These are phyloP conservation scores for Plagiodera versicolora DNA, from an alignment of 2,888 invertebrate genomes.

Conservation along the genomic window DNA sequence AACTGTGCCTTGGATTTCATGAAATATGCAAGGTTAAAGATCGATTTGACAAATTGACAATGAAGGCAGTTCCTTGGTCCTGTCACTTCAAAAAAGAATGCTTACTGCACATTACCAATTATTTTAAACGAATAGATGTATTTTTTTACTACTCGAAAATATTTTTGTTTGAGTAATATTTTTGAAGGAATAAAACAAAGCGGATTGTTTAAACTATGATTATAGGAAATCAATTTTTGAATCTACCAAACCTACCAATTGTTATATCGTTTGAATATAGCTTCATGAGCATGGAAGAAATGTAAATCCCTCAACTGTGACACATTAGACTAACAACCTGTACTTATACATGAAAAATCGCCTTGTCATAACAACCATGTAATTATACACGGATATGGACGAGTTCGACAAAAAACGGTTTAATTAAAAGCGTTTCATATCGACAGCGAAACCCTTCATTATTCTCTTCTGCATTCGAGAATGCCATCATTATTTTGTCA, in stretches of 20 bases:
- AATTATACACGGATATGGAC: conserved; percentile 16
- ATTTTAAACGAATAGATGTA: no score
- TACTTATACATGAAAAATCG: conserved; percentile 17
- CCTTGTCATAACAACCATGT: conserved; percentile 19
- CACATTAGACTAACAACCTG: conserved; percentile 16
- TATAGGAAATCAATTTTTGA: no score
- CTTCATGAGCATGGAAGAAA: not conserved
- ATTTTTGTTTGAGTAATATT: no score
- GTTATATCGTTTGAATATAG: no score
- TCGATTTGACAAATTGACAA: not conserved
- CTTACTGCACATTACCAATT: no score
- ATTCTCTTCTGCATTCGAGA: conserved; percentile 22
- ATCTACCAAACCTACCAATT: no score
- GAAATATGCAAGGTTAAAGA: not conserved
- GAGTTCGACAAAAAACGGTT: conserved; percentile 19
- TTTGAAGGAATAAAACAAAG: no score
- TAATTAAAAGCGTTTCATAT: conserved; percentile 28
- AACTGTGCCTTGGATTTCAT: not conserved
- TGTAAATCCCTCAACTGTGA: conserved; percentile 1
- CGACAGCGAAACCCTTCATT: conserved; percentile 23
- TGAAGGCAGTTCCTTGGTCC: not conserved
- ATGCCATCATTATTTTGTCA: conserved; percentile 29
- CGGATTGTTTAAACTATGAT: no score
- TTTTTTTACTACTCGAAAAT: no score
- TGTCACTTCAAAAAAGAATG: not conserved